Conservation (phyloP, 2,797 vertebrate genomes). For the Cuculus canorus region DNA sequence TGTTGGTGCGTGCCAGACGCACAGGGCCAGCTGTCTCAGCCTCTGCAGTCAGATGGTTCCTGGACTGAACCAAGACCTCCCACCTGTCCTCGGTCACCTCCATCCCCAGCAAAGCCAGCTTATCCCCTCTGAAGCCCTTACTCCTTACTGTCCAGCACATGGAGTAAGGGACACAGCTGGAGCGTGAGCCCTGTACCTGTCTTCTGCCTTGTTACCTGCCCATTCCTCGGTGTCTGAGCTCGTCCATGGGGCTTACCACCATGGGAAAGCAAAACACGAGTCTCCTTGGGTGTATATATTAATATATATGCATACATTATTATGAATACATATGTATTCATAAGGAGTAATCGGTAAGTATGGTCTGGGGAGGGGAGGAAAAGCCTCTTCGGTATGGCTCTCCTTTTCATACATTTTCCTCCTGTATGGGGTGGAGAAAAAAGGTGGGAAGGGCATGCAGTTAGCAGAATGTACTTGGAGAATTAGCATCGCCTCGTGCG, state of each 20-base stretch:
- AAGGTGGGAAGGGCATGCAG: background rate
- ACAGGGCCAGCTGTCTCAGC: background rate
- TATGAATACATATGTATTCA: background rate
- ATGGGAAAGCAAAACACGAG: background rate
- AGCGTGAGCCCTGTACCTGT: background rate
- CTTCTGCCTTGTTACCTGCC: background rate
- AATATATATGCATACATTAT: background rate
- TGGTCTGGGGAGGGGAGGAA: background rate
- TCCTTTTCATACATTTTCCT: background rate
- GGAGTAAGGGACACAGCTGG: background rate
- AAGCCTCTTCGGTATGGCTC: background rate
- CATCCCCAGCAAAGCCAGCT: background rate
- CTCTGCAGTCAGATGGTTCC: background rate
- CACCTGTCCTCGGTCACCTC: background rate
- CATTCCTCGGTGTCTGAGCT: accelerated
- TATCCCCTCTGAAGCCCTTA: background rate
- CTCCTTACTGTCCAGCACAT: accelerated
- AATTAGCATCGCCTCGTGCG: background rate
- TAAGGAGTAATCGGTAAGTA: background rate
- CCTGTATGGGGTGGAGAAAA: background rate
- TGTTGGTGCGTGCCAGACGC: accelerated
- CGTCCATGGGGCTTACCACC: background rate
- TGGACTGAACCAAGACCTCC: background rate
- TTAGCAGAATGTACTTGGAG: background rate
- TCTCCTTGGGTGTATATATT: background rate